Evolutionary conservation across 2,797 vertebrate genomes (phyloP).

Genomic region (Chelonia mydas): DNA sequence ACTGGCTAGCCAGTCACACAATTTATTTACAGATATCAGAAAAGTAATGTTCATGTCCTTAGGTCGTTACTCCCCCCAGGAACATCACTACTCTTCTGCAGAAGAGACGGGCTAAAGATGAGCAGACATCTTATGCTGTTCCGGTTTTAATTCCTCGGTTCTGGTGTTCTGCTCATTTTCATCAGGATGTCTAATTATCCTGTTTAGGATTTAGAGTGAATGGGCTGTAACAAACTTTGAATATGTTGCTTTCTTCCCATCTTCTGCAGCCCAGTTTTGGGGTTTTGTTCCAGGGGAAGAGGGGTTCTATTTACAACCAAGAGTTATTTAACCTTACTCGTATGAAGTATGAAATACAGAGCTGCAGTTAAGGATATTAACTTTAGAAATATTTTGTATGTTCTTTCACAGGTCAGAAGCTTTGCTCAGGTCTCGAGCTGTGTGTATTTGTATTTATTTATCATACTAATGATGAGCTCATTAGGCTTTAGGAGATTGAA

Average conservation of each 20-base stretch:
- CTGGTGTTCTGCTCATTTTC: background rate
- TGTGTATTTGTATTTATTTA: background rate
- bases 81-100: background rate
- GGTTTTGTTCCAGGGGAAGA: background rate
- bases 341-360: background rate
- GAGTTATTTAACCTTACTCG: background rate
- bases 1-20: background rate
- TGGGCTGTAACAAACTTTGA: background rate
- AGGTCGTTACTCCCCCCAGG: conserved; percentile 40
- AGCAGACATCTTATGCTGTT: background rate
- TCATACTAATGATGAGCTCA: background rate
- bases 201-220: background rate
- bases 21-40: conserved; percentile 62
- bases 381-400: background rate
- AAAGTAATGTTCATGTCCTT: conserved; percentile 37
- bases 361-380: background rate
- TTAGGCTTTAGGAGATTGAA: background rate
- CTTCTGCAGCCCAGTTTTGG: background rate
- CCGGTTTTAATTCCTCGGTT: background rate
- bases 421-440: background rate
- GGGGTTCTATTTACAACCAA: background rate
- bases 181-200: background rate
- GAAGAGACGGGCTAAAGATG: background rate
- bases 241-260: background rate
- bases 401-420: background rate